phyloP scores from a whole-genome alignment of 2,113 vertebrate species.

The Emydura subglobosa region DNA sequence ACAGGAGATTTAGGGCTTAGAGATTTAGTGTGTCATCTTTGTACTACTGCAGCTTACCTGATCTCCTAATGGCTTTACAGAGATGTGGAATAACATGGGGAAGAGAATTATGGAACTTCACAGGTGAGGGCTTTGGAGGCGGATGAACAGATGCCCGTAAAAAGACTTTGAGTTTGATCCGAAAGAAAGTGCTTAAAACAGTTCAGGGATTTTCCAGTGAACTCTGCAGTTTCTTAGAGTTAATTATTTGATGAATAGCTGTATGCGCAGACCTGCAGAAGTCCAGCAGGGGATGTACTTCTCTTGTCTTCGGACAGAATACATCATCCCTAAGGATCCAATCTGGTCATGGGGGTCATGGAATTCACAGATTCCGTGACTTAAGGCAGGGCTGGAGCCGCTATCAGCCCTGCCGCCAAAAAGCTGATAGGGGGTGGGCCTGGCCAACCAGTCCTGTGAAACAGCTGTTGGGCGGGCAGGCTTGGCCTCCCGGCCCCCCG shows the following conservation, averaged over 20 bases:
- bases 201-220: constrained; percentile 5
- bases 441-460: too few relatives aligned
- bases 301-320: not conserved
- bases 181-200: not conserved
- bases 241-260: not conserved
- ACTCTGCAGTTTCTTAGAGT: constrained; percentile 29
- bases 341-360: too few relatives aligned
- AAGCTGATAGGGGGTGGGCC: too few relatives aligned
- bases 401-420: too few relatives aligned
- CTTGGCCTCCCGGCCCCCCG: too few relatives aligned
- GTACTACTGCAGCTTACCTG: not conserved
- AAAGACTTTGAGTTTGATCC: not conserved
- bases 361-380: too few relatives aligned
- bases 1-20: not conserved
- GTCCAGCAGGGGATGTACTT: not conserved
- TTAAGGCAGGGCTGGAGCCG: too few relatives aligned
- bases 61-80: not conserved
- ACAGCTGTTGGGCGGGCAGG: too few relatives aligned
- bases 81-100: not conserved
- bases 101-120: not conserved
- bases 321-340: not conserved
- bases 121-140: not conserved
- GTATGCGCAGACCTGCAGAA: not conserved
- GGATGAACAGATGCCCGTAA: not conserved
- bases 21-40: not conserved